Conservation (phyloP, 1,140 invertebrate species). For the Lepidotrigona ventralis region DNA sequence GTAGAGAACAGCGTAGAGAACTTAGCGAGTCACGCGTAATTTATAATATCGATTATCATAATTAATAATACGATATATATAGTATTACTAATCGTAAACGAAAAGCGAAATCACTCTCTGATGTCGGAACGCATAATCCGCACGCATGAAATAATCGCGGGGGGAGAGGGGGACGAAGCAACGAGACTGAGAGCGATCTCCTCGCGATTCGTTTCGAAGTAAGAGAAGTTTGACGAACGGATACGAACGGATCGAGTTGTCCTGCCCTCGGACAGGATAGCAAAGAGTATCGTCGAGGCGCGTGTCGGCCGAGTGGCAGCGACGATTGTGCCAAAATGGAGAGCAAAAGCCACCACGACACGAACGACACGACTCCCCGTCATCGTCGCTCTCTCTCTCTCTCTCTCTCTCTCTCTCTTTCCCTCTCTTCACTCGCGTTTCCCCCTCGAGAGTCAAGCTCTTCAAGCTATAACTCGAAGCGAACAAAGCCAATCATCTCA, state of each 20-base stretch:
- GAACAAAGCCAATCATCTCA: not conserved
- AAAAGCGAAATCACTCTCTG: constrained; percentile 9
- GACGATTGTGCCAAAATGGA: constrained; percentile 58
- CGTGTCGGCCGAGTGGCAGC: constrained; percentile 4
- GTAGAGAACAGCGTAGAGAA: constrained; percentile 64
- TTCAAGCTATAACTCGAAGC: constrained; percentile 1
- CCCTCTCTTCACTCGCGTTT: constrained; percentile 21
- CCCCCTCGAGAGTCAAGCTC: not conserved
- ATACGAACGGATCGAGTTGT: not conserved
- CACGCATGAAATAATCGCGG: not conserved
- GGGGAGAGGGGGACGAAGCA: not conserved
- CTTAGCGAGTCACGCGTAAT: constrained; percentile 63
- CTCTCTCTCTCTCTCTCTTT: too few relatives aligned
- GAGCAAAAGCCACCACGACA: not conserved
- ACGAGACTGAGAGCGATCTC: not conserved
- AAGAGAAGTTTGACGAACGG: not conserved
- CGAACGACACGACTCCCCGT: not conserved
- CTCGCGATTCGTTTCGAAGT: not conserved
- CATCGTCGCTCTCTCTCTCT: not conserved
- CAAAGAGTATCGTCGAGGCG: not conserved
- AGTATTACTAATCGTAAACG: constrained; percentile 56
- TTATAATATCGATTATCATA: constrained; percentile 60
- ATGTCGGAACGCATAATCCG: constrained; percentile 31
- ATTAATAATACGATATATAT: constrained; percentile 57
- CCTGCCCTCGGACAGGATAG: not conserved